A percentile compares a stretch with the other conserved stretches of the same genome.
phyloP scores from a whole-genome alignment of 2,797 vertebrate species.

The Lacerta bilineata region DNA sequence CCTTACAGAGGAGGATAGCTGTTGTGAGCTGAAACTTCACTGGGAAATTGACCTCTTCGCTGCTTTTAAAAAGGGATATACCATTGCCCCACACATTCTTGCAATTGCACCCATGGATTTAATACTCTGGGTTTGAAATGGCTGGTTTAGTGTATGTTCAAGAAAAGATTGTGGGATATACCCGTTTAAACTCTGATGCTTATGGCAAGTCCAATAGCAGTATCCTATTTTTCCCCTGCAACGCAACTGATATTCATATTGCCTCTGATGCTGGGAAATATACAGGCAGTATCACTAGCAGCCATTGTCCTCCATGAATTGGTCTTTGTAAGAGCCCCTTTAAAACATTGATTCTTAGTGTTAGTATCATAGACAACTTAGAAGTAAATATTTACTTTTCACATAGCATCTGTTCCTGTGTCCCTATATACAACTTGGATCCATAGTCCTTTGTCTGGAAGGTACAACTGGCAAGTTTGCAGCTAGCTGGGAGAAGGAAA shows the following conservation, averaged over 20 bases:
- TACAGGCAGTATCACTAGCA: neutral
- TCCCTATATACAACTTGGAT: slow-evolving; percentile 20
- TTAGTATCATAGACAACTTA: neutral
- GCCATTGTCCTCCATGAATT: neutral
- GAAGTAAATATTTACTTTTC: slow-evolving; percentile 18
- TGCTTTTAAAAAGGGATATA: neutral
- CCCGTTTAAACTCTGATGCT: neutral
- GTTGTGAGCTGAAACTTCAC: no score
- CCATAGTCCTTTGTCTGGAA: slow-evolving; percentile 15
- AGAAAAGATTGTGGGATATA: neutral
- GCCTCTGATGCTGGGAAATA: neutral
- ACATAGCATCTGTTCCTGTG: neutral
- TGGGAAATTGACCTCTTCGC: neutral
- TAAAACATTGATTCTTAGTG: neutral
- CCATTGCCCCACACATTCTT: neutral
- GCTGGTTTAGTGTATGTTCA: neutral
- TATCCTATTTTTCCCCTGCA: neutral
- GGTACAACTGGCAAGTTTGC: slow-evolving; percentile 19
- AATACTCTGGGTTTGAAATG: neutral
- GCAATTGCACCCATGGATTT: neutral
- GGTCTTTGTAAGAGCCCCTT: neutral
- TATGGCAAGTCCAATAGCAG: neutral
- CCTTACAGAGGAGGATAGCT: no score
- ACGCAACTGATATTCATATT: neutral
- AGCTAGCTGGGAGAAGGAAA: neutral